Conservation (phyloP, 2,888 invertebrate species). For the Trichopoda pennipes region DNA sequence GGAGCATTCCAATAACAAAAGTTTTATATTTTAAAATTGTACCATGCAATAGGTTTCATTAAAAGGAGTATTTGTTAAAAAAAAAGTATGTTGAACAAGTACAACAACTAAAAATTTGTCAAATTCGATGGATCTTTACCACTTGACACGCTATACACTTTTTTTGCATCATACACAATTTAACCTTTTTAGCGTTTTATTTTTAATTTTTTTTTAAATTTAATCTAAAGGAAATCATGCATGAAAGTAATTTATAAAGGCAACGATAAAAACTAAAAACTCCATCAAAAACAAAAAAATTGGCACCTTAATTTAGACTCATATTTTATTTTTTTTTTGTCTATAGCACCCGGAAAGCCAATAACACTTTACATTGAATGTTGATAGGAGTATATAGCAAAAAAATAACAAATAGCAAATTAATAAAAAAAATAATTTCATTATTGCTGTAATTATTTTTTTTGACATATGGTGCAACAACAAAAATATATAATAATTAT, state of each 20-base stretch:
- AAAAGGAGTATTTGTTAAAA: too few species aligned
- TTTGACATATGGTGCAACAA: too few species aligned
- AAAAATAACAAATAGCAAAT: conserved; percentile 43
- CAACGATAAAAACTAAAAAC: conserved; percentile 20
- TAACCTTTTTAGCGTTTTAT: background rate
- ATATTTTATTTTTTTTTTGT: background rate
- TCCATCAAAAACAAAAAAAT: conserved; percentile 24
- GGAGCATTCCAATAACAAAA: too few species aligned
- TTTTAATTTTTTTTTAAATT: conserved; percentile 3
- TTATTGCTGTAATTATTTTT: conserved; percentile 8
- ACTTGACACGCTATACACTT: background rate
- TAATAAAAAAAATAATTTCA: conserved; percentile 38
- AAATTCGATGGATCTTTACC: too few species aligned
- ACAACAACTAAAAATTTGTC: too few species aligned
- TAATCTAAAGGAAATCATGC: conserved; percentile 23
- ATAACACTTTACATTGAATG: conserved; percentile 47
- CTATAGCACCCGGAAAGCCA: background rate
- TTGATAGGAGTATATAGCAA: background rate
- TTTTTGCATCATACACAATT: conserved; percentile 9
- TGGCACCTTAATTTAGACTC: conserved; percentile 46
- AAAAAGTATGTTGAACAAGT: too few species aligned
- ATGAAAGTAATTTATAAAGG: conserved; percentile 47
- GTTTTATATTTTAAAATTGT: too few species aligned
- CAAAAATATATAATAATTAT: conserved; percentile 34
- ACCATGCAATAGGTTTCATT: too few species aligned